Base-by-base conservation (phyloP, 2,113 vertebrate genomes). In the Rhinichthys klamathensis region DNA sequence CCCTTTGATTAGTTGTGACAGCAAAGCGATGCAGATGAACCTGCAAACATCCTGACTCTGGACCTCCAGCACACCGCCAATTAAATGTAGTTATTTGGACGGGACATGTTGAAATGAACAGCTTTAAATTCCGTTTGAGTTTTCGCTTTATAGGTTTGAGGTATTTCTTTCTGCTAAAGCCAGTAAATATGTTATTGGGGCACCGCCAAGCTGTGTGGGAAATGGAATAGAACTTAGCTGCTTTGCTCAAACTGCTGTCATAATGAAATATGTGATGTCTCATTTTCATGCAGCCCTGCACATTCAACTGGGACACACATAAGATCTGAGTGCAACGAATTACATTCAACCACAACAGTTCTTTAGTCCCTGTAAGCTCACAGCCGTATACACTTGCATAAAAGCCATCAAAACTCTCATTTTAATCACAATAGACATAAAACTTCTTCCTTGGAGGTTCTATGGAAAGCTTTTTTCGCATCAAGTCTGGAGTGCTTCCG, bases 161-260 rank as follows among this genome's bases (percentile, higher is more conserved):
- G 35, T 63, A 58, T 83, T 73, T 70, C 46, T 74, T 85, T 87
- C 35, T 89, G 83, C 86, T 87, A 83, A 87, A 85, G 79, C 80
- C 74, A 67, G 83, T 89, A 85, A 75, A 61, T 82, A 82, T 85
- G 46, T 80, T 85, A 44, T 27, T 74, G 83, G 85, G 65, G n/a
- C 18, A 41, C 16, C 13, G 75, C 58, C 86, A 89, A 72, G 46
- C 83, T 83, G 23, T 87, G 65, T 89, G 58, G 83, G 46, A 83
- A 84, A 87, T 60, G 77, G 72, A 84, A 76, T 38, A 65, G 56
- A 83, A 79, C 21, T 80, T 81, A 61, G 78, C 35, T 84, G 83
- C 78, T 32, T 67, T 87, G n/a, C n/a, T 46, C 67, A 84, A 65
- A 65, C 56, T 67, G 32, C 67, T 87, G 82, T 90, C 84, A 84